Evolutionary conservation across 2,888 invertebrate genomes (phyloP).

Genomic region (Amiota mariae): DNA sequence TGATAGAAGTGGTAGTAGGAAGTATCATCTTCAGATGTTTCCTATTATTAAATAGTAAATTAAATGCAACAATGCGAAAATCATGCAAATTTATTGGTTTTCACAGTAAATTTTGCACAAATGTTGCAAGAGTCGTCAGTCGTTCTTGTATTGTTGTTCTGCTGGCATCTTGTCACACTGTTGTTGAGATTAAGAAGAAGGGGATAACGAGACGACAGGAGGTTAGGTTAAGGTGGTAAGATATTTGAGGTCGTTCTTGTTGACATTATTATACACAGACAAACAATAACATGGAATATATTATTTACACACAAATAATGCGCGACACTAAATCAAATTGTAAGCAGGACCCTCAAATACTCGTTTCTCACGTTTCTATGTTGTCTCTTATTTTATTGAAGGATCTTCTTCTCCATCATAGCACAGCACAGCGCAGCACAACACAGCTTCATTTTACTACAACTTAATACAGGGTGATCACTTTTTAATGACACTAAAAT

Average conservation of each 20-base stretch:
- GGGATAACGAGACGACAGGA: too few species aligned
- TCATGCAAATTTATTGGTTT: conserved; percentile 57
- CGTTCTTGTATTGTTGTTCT: neutral
- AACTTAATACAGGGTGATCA: conserved; percentile 65
- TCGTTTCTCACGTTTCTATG: too few species aligned
- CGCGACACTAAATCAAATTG: conserved; percentile 60
- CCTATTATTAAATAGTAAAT: conserved; percentile 63
- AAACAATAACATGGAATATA: conserved; percentile 30
- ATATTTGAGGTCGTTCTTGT: conserved; percentile 50
- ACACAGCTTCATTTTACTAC: conserved; percentile 56
- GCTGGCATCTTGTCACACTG: conserved; percentile 35
- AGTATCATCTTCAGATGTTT: conserved; percentile 20
- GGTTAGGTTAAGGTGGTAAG: too few species aligned
- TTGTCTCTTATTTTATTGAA: too few species aligned
- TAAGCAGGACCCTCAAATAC: conserved; percentile 36
- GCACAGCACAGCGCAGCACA: too few species aligned
- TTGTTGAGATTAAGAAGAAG: neutral
- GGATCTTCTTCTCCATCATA: too few species aligned
- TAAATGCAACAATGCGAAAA: conserved; percentile 60
- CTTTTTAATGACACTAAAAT: conserved; percentile 67
- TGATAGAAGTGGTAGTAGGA: too few species aligned
- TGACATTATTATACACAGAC: conserved; percentile 58
- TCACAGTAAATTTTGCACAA: conserved; percentile 28
- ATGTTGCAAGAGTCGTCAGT: conserved; percentile 3
- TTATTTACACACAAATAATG: conserved; percentile 45